These are phyloP conservation scores for Holcopasites calliopsidis DNA, from an alignment of 1,140 invertebrate genomes.

Conservation along the genomic window DNA sequence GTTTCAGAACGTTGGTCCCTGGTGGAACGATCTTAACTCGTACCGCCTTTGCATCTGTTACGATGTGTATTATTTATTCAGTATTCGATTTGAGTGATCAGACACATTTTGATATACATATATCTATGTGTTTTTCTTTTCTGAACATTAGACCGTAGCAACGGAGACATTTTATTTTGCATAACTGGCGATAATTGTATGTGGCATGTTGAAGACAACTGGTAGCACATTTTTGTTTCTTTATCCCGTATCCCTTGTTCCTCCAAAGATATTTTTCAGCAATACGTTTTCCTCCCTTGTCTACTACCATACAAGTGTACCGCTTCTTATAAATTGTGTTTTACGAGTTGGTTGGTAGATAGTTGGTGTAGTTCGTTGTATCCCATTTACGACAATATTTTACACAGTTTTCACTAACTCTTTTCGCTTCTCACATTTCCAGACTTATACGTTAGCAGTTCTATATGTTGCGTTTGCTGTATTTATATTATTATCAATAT, in stretches of 20 bases:
- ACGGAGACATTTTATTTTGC: constrained; percentile 27
- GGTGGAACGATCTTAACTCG: constrained; percentile 7
- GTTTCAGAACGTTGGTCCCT: constrained; percentile 35
- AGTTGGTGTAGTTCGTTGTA: constrained; percentile 53
- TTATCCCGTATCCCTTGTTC: constrained; percentile 35
- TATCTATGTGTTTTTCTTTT: constrained; percentile 64
- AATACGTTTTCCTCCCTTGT: constrained; percentile 27
- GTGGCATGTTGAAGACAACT: constrained; percentile 73
- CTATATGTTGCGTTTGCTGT: constrained; percentile 12
- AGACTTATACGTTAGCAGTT: constrained; percentile 36
- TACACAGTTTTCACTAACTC: constrained; percentile 33
- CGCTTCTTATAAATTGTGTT: constrained; percentile 61
- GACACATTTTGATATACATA: constrained; percentile 53
- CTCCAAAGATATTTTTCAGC: constrained; percentile 26
- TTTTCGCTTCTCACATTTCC: constrained; percentile 48
- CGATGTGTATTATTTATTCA: constrained; percentile 49
- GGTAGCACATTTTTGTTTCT: constrained; percentile 64
- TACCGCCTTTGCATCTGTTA: constrained; percentile 46
- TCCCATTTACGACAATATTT: constrained; percentile 7
- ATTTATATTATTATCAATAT: constrained; percentile 18
- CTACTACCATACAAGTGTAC: constrained; percentile 44
- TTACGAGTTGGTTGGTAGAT: constrained; percentile 60
- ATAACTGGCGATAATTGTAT: constrained; percentile 50
- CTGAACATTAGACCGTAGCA: constrained; percentile 31
- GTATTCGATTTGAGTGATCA: constrained; percentile 66